Evolutionary conservation across 2,888 invertebrate genomes (phyloP), one percentile per base, ranked within the genome.

Genomic region (Stratiomys singularior): DNA sequence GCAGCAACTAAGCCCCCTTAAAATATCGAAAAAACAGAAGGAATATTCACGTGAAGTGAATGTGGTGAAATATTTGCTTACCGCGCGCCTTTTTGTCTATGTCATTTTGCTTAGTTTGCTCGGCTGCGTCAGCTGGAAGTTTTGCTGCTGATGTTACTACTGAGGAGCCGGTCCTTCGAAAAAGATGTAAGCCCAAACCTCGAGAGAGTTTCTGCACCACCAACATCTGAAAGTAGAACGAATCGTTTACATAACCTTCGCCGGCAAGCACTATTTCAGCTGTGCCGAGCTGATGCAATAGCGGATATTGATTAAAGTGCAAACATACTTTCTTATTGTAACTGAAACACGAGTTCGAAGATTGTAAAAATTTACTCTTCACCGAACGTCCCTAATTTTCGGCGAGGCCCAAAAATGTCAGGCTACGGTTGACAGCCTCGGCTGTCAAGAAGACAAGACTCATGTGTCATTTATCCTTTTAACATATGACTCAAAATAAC

Each of bases 1-100:
- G 92, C 92, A 30, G 93, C 92, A 9, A 93, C 91, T 81, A 93
- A 84, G 30, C 83, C 81, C 78, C 83, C 87, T 87, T 25, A 1
- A 82, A 78, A 76, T 72, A 46, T 5, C 5, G 9, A 37, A 37
- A 60, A 77, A 77, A 74, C 56, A 44, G 47, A 46, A 76, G 7
- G 27, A 47, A n/a, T 23, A 72, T 27, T 9, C 58, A 46, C 47
- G 47, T 58, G 23, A 27, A 1, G n/a, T 9, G 44, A n/a, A 5
- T 9, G 25, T n/a, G 25, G 11, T 37, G 37, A 37, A 37, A 37
- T 37, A 9, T 37, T 37, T 5, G 9, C 25, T 28, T 76, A 83
- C 82, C 78, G 79, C 83, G 86, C 64, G 81, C 80, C 78, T 82
- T 85, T 47, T 81, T 85, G 1, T 74, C 60, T 0, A 77, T 46